Evolutionary conservation across 2,888 invertebrate genomes (phyloP).

Genomic region (Dryobota labecula): DNA sequence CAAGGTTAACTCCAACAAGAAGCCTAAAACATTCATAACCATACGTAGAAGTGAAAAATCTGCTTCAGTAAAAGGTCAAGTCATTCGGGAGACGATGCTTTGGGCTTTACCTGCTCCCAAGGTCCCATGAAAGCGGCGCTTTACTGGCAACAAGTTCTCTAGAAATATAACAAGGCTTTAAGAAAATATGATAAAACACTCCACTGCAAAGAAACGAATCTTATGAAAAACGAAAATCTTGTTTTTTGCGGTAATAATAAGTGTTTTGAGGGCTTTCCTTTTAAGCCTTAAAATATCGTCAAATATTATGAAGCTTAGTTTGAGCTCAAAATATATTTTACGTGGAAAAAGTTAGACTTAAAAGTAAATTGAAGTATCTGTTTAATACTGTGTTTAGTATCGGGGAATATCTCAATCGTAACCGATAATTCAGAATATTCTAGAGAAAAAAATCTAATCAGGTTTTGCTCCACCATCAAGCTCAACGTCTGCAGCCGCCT

Average conservation of each 20-base stretch:
- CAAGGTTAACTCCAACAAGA: not conserved
- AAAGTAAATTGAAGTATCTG: not conserved
- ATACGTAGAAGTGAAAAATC: constrained; percentile 45
- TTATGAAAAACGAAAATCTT: constrained; percentile 38
- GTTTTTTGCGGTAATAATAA: constrained; percentile 16
- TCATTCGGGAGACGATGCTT: constrained; percentile 44
- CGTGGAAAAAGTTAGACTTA: not conserved
- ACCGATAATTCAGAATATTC: constrained; percentile 10
- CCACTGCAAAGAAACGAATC: constrained; percentile 27
- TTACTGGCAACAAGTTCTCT: constrained; percentile 52
- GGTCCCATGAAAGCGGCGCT: constrained; percentile 35
- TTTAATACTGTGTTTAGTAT: not conserved
- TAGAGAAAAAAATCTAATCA: not conserved
- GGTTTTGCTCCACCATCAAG: not conserved
- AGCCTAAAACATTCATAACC: constrained; percentile 34
- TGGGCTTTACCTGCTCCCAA: constrained; percentile 41
- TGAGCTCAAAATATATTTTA: constrained; percentile 1
- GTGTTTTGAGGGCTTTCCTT: constrained; percentile 20
- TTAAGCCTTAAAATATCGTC: constrained; percentile 1
- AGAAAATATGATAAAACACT: constrained; percentile 53
- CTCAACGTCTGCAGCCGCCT: not conserved
- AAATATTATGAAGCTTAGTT: not conserved
- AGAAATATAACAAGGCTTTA: constrained; percentile 44
- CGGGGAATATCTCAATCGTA: not conserved
- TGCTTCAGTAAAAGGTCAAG: constrained; percentile 52